Conservation (phyloP, 2,113 vertebrate species). For the Naja naja region DNA sequence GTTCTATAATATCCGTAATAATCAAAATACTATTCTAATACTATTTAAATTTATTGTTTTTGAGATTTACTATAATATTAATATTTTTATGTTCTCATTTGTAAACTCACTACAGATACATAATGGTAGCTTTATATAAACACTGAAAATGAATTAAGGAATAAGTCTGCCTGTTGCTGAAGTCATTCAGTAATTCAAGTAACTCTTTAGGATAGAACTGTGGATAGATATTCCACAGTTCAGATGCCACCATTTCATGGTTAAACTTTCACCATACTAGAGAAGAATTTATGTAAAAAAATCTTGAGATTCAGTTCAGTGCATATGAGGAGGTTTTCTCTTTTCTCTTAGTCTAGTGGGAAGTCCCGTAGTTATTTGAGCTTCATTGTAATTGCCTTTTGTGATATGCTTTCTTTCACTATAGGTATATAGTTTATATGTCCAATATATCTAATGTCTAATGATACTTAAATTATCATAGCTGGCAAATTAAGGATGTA, state of each 20-base stretch:
- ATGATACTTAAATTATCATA: not conserved
- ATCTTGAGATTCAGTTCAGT: not conserved
- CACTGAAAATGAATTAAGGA: not conserved
- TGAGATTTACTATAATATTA: not conserved
- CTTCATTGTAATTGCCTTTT: constrained; percentile 23
- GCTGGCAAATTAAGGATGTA: not conserved
- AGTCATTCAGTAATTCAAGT: not conserved
- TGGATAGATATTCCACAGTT: not conserved
- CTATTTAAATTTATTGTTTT: not conserved
- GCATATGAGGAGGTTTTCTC: not conserved
- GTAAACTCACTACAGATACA: not conserved
- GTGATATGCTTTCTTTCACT: not conserved
- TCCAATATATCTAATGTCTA: not conserved
- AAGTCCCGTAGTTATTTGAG: not conserved
- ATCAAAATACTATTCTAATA: not conserved
- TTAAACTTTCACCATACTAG: not conserved
- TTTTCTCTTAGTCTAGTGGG: not conserved
- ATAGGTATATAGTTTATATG: not conserved
- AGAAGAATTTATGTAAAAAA: not conserved
- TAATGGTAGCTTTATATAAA: not conserved
- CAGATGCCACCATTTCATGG: not conserved
- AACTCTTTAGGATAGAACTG: not conserved
- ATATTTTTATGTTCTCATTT: not conserved
- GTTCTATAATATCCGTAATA: not conserved
- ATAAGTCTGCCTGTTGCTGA: not conserved